Evolutionary conservation across 2,888 invertebrate genomes (phyloP).

Genomic region (Uropetala carovei): DNA sequence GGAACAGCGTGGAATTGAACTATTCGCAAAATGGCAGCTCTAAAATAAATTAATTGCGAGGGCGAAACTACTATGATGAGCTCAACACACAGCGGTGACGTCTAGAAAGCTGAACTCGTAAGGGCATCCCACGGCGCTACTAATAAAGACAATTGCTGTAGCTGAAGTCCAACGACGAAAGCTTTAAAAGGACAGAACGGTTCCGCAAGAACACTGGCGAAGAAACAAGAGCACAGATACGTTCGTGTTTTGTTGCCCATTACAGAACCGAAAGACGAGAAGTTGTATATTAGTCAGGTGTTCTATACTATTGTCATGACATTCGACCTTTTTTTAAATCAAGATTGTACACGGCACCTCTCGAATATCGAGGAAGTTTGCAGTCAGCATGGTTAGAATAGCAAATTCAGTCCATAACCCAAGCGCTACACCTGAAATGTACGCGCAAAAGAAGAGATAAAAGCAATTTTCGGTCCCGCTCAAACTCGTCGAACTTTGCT

Average conservation of each 20-base stretch:
- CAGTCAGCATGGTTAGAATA: no score
- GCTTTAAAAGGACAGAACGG: background rate
- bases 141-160: background rate
- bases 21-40: background rate
- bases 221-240: no score
- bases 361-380: no score
- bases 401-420: no score
- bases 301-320: background rate
- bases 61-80: constrained; percentile 2
- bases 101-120: background rate
- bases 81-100: constrained; percentile 12
- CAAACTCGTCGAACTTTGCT: no score
- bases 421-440: no score
- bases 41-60: constrained; percentile 4
- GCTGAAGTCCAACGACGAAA: background rate
- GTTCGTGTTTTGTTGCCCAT: no score
- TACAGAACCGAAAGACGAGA: no score
- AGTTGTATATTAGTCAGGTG: background rate
- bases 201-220: background rate
- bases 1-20: no score
- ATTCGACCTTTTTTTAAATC: background rate
- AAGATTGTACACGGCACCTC: background rate
- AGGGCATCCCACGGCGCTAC: background rate
- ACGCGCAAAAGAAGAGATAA: no score
- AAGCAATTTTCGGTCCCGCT: no score